Evolutionary conservation across 2,888 invertebrate species (phyloP).

Genomic region (Stomorhina lunata): DNA sequence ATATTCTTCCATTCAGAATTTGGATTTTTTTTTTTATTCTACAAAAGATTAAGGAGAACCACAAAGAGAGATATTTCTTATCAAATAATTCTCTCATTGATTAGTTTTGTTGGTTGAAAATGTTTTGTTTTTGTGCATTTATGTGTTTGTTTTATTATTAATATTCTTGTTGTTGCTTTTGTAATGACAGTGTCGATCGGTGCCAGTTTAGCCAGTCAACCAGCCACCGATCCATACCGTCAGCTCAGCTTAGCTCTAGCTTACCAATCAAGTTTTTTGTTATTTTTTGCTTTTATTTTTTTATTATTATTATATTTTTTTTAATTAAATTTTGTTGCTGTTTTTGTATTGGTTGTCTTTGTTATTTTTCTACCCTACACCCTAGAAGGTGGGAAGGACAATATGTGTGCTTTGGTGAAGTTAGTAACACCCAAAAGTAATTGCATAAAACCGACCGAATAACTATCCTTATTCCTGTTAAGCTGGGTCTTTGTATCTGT

Average conservation of each 20-base stretch:
- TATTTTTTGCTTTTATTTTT: constrained; percentile 68
- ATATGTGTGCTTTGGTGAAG: no score
- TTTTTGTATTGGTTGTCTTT: neutral
- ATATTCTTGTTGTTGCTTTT: constrained; percentile 31
- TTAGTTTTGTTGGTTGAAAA: neutral
- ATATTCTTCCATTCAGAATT: no score
- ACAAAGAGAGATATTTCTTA: no score
- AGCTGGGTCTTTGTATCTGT: no score
- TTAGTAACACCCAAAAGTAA: no score
- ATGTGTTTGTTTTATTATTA: neutral
- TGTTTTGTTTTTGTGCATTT: neutral
- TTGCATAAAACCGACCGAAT: no score
- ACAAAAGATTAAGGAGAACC: no score
- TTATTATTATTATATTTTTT: constrained; percentile 49
- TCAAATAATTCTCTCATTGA: no score
- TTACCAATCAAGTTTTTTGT: constrained; percentile 60
- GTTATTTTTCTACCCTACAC: no score
- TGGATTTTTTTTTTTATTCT: no score
- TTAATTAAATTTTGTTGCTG: neutral
- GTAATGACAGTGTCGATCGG: constrained; percentile 54
- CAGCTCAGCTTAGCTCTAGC: constrained; percentile 37
- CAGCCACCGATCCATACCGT: constrained; percentile 65
- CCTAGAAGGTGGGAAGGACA: no score
- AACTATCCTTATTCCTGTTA: no score
- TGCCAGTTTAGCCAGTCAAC: constrained; percentile 66